Base-by-base conservation (phyloP, 2,888 invertebrate species). In the Cactoblastis cactorum region DNA sequence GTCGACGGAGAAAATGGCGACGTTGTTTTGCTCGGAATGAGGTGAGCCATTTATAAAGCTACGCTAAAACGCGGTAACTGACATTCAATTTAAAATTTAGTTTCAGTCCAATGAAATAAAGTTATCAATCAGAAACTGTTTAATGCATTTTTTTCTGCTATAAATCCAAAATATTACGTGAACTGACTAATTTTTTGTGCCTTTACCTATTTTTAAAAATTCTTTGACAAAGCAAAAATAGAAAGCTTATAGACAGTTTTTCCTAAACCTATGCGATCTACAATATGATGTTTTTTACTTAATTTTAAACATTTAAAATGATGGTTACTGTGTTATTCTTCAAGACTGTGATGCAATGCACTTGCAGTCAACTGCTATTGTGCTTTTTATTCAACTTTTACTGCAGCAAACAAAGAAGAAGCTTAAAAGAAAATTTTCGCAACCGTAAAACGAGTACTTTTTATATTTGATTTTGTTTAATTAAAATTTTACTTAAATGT, bases 321-420 rank as follows among this genome's bases (percentile, higher is more conserved):
- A 3, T n/a, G 18, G 38, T 18, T 38, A 18, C 38, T 5, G 18
- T 5, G 18, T 38, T 38, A 15, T 38, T 38, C n/a, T 38, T 3
- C 11, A 18, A 1, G 2, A 14, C 17, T 3, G 37, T 17, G 22
- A 19, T 12, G 15, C 12, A 3, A 19, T 39, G 22, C 39, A 22
- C 39, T 22, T 6, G 39, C 39, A 39, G 39, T 39, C 39, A 39
- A 39, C 39, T 22, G 39, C 39, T 22, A 22, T 39, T 39, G 39
- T 39, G 39, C 22, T 22, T 39, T 38, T 39, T 19, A 39, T 39
- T 39, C 12, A 4, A 39, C 39, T 8, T 39, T 39, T 22, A 39
- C 12, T 39, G 18, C 22, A 22, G 39, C n/a, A 39, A 39, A 39
- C 39, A 39, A 39, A 22, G 39, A 38, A 11, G 19, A 12, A 12